Evolutionary conservation across 2,888 invertebrate species (phyloP).

Genomic region (Monopis laevigella): DNA sequence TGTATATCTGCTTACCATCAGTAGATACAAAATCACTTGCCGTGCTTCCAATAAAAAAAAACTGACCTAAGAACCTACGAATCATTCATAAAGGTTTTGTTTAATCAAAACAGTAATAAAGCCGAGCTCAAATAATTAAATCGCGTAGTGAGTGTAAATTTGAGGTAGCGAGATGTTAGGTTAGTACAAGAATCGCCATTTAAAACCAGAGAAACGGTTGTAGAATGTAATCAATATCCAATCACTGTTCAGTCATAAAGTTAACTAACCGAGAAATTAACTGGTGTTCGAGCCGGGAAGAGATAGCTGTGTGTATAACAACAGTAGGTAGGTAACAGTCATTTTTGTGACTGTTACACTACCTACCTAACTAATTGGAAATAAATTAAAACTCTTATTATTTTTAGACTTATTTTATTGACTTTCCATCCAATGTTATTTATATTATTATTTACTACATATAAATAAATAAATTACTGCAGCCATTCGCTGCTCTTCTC

Average conservation of each 20-base stretch:
- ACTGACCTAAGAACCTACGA: too few relatives aligned
- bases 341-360: too few relatives aligned
- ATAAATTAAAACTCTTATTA: too few relatives aligned
- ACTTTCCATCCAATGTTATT: background rate
- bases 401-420: background rate
- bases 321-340: too few relatives aligned
- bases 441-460: background rate
- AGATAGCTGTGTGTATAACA: too few relatives aligned
- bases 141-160: constrained; percentile 58
- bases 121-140: constrained; percentile 51
- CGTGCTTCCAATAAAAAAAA: too few relatives aligned
- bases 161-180: constrained; percentile 51
- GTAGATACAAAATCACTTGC: too few relatives aligned
- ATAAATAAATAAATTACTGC: background rate
- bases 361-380: too few relatives aligned
- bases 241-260: constrained; percentile 55
- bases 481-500: background rate
- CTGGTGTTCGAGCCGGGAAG: constrained; percentile 22
- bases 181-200: constrained; percentile 50
- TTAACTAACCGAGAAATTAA: constrained; percentile 67
- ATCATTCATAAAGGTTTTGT: constrained; percentile 54
- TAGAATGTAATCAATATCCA: constrained; percentile 61
- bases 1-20: too few relatives aligned
- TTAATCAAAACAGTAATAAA: constrained; percentile 52
- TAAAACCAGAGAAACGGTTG: constrained; percentile 48